phyloP scores from a whole-genome alignment of 1,140 invertebrate genomes.

The Drosophila equinoxialis region DNA sequence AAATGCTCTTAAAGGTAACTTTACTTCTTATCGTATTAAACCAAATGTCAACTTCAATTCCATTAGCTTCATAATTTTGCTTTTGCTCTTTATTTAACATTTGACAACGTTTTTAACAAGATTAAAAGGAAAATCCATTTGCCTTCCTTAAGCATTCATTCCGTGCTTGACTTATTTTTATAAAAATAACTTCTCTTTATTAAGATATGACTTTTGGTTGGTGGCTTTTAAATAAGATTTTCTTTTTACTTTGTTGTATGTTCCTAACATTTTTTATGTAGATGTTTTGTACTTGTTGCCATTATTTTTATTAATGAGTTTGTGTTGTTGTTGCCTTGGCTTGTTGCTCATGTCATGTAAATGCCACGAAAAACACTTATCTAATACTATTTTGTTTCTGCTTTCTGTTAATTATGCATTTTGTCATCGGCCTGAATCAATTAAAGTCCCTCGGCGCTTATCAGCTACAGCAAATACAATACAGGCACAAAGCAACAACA shows the following conservation, averaged over 20 bases:
- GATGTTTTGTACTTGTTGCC: background rate
- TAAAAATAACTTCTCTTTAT: background rate
- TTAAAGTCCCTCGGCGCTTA: constrained; percentile 40
- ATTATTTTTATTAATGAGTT: background rate
- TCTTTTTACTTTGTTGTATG: background rate
- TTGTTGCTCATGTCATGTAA: constrained; percentile 34
- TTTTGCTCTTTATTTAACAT: background rate
- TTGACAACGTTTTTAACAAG: constrained; percentile 5
- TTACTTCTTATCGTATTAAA: too few relatives aligned
- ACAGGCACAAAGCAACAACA: constrained; percentile 24
- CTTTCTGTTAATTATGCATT: constrained; percentile 46
- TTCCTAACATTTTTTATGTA: too few relatives aligned
- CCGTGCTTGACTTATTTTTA: background rate
- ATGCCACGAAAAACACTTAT: constrained; percentile 39
- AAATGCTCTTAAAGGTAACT: too few relatives aligned
- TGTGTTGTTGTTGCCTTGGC: too few relatives aligned
- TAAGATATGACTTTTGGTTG: background rate
- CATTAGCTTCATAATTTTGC: background rate
- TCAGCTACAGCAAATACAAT: constrained; percentile 17
- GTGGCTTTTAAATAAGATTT: background rate
- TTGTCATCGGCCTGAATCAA: constrained; percentile 30
- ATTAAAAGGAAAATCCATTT: constrained; percentile 2
- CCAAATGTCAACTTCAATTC: background rate
- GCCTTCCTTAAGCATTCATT: background rate
- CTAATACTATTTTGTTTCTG: constrained; percentile 25